These are phyloP conservation scores for Furcula furcula DNA, from an alignment of 2,888 invertebrate genomes.

Conservation along the genomic window DNA sequence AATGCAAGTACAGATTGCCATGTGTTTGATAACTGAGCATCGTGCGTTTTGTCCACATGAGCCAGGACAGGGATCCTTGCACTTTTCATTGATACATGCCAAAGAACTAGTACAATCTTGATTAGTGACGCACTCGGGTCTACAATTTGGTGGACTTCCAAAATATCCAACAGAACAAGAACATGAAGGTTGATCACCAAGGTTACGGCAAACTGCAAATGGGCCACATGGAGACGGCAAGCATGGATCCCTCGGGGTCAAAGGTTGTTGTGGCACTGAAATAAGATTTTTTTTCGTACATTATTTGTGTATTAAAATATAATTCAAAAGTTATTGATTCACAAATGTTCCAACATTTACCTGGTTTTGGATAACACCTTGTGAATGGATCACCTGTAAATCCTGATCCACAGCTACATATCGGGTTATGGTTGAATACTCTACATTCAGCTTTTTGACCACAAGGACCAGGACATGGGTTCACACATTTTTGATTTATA, in stretches of 20 bases:
- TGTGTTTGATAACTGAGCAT: conserved; percentile 83
- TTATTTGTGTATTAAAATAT: too few species aligned
- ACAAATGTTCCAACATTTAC: too few species aligned
- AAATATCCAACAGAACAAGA: conserved; percentile 82
- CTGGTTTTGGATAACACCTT: conserved; percentile 82
- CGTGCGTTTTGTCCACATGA: conserved; percentile 83
- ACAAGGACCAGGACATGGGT: conserved; percentile 88
- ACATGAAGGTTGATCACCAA: conserved; percentile 82
- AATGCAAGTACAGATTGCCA: conserved; percentile 83
- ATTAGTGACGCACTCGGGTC: conserved; percentile 85
- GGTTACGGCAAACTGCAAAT: conserved; percentile 82
- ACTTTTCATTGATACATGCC: conserved; percentile 85
- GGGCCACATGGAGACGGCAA: conserved; percentile 85
- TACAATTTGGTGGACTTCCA: conserved; percentile 85
- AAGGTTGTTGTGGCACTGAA: conserved; percentile 58
- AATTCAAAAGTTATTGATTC: too few species aligned
- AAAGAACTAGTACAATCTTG: conserved; percentile 85
- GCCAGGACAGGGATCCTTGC: conserved; percentile 86
- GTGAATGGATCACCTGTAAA: conserved; percentile 85
- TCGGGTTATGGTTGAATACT: conserved; percentile 87
- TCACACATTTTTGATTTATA: conserved; percentile 85
- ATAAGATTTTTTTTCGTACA: too few species aligned
- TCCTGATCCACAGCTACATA: conserved; percentile 84
- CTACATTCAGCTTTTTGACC: conserved; percentile 86
- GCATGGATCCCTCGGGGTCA: conserved; percentile 83